Evolutionary conservation across 2,113 vertebrate species (phyloP), one percentile per base, ranked within the genome.

Genomic region (Semicossyphus pulcher): DNA sequence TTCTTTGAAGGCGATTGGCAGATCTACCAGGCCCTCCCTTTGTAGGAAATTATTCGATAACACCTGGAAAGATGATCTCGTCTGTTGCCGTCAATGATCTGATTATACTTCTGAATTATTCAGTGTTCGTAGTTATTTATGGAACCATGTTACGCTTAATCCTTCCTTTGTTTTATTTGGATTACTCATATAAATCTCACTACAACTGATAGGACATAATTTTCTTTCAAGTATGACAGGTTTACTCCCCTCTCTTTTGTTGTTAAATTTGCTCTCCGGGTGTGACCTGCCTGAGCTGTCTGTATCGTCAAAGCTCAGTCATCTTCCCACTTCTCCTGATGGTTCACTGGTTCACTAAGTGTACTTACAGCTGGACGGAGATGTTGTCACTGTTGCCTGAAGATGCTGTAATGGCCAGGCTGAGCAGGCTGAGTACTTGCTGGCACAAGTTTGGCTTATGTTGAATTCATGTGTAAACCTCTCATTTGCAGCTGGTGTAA

Each of bases 401-500:
- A 21, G 23, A 45, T 58, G 41, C 58, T 5, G 15, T 41, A 60
- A n/a, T 20, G 26, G 18, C 45, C 32, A n/a, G 0, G 8, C 12
- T 69, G n/a, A n/a, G n/a, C n/a, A n/a, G n/a, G n/a, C n/a, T 20
- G 32, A 26, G 29, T 47, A 0, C 32, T 12, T 25, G n/a, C 12
- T 18, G 28, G 7, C 4, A n/a, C 0, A 26, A 18, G 39, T 47
- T 25, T 3, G 8, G 34, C 10, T 53, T 2, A 18, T 36, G 34
- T 49, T 65, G 26, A 10, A 61, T 37, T 23, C 2, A 10, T 29
- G 60, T 28, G 41, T 66, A 37, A 49, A 51, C 59, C 10, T 56
- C 8, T 29, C 5, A 2, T 20, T 78, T 23, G 48, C 44, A 6
- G 49, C 36, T 39, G 15, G 51, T 68, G 25, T 83, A 76, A 85